phyloP scores from a whole-genome alignment of 2,113 vertebrate species.

The Archocentrus centrarchus region DNA sequence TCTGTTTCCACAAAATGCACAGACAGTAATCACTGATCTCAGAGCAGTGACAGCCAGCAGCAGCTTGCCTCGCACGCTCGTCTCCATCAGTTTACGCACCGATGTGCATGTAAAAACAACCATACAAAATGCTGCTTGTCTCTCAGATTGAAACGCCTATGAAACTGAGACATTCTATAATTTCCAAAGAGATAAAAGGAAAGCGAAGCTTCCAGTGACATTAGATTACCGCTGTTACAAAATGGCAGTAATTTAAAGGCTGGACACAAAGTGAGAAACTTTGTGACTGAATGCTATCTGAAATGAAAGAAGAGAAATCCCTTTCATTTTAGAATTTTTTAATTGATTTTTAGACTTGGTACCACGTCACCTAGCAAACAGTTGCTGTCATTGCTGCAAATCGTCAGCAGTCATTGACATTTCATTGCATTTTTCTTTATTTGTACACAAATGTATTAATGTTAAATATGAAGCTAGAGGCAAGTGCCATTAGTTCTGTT shows the following conservation, averaged over 20 bases:
- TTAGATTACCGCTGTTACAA: background rate
- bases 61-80: background rate
- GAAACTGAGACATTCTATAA: background rate
- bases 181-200: background rate
- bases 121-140: background rate
- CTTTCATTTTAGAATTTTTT: too few relatives aligned
- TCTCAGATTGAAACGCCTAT: background rate
- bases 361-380: too few relatives aligned
- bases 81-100: background rate
- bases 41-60: background rate
- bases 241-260: background rate
- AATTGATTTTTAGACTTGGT: too few relatives aligned
- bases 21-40: background rate
- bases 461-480: too few relatives aligned
- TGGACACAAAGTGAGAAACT: background rate
- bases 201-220: background rate
- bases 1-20: background rate
- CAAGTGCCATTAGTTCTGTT: too few relatives aligned
- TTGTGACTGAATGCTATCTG: too few relatives aligned
- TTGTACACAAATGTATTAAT: too few relatives aligned
- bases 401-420: too few relatives aligned
- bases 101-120: background rate
- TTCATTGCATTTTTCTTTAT: too few relatives aligned
- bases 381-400: too few relatives aligned
- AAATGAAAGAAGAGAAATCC: too few relatives aligned